Evolutionary conservation across 1,140 invertebrate species (phyloP).

Genomic region (Dendrolimus kikuchii): DNA sequence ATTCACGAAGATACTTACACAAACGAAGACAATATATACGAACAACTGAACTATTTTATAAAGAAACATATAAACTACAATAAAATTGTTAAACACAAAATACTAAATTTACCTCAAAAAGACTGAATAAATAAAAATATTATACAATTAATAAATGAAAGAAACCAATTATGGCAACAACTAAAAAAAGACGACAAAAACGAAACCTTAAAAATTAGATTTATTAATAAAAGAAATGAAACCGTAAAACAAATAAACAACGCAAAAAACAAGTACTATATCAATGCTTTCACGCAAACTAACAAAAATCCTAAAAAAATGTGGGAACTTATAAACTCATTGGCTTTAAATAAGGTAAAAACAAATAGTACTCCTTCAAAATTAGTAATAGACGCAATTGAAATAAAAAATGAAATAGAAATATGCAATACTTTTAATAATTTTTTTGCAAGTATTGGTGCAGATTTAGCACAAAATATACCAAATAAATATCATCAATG

Average conservation of each 20-base stretch:
- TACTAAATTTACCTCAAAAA: conserved; percentile 16
- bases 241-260: conserved; percentile 9
- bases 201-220: conserved; percentile 5
- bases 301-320: conserved; percentile 18
- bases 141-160: conserved; percentile 14
- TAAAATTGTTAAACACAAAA: conserved; percentile 21
- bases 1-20: neutral
- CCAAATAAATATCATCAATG: conserved; percentile 2
- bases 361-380: conserved; percentile 13
- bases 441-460: conserved; percentile 12
- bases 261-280: conserved; percentile 14
- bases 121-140: conserved; percentile 29
- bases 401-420: conserved; percentile 9
- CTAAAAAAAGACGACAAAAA: conserved; percentile 9
- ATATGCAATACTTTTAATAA: conserved; percentile 22
- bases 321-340: conserved; percentile 19
- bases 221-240: conserved; percentile 4
- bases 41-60: conserved; percentile 10
- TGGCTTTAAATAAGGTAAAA: conserved; percentile 18
- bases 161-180: conserved; percentile 13
- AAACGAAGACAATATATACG: conserved; percentile 10
- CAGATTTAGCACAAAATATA: conserved; percentile 7
- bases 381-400: conserved; percentile 1
- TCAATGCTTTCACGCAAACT: neutral
- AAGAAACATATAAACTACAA: conserved; percentile 7